Evolutionary conservation across 2,797 vertebrate genomes (phyloP).

Genomic region (Cephalopachus bancanus): DNA sequence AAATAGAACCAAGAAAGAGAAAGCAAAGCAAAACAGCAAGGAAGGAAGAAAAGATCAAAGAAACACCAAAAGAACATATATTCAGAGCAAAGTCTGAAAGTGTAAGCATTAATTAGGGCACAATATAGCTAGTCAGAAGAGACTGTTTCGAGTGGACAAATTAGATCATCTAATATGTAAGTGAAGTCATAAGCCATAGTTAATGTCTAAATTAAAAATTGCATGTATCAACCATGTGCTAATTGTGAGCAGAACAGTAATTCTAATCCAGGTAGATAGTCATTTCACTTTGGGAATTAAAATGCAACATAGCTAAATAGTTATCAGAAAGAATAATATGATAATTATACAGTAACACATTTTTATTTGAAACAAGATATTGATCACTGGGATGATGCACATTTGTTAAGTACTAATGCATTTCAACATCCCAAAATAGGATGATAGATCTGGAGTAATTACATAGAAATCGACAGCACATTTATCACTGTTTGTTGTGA

Average conservation of each 20-base stretch:
- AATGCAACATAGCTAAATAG: slow-evolving; percentile 57
- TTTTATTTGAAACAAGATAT: slow-evolving; percentile 82
- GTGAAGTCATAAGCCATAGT: slow-evolving; percentile 51
- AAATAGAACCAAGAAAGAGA: slow-evolving; percentile 30
- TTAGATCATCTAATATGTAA: slow-evolving; percentile 42
- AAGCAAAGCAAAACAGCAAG: neutral
- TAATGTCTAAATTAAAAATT: slow-evolving; percentile 61
- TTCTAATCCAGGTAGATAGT: slow-evolving; percentile 24
- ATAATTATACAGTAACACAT: slow-evolving; percentile 78
- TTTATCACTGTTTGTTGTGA: slow-evolving; percentile 83
- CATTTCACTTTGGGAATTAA: slow-evolving; percentile 37
- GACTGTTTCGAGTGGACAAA: slow-evolving; percentile 32
- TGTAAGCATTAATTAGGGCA: slow-evolving; percentile 3
- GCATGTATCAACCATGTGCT: neutral
- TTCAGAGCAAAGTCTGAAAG: slow-evolving; percentile 41
- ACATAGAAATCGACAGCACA: slow-evolving; percentile 83
- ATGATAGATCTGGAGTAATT: slow-evolving; percentile 86
- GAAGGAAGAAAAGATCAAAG: neutral
- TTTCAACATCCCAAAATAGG: slow-evolving; percentile 68
- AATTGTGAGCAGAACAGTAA: slow-evolving; percentile 60
- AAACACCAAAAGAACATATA: neutral
- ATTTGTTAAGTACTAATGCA: slow-evolving; percentile 82
- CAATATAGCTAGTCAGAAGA: slow-evolving; percentile 17
- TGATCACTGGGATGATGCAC: slow-evolving; percentile 79
- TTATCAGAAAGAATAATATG: slow-evolving; percentile 73